A percentile compares a stretch with the other conserved stretches of the same genome.
Conservation (phyloP, 2,113 vertebrate genomes). For the Camelus dromedarius region DNA sequence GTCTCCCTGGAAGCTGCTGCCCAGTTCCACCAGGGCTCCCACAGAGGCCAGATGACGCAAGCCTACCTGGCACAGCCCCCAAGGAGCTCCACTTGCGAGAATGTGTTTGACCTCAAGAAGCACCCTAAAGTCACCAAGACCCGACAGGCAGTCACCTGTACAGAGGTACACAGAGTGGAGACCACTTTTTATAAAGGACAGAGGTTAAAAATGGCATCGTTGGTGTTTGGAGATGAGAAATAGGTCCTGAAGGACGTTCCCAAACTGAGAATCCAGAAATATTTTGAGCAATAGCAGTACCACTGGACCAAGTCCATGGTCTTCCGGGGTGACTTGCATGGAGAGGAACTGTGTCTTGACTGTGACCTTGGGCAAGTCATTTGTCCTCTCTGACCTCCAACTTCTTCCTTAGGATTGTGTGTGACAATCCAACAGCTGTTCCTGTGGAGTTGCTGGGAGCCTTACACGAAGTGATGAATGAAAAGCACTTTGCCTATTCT, state of each 20-base stretch:
- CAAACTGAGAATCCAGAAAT: neutral
- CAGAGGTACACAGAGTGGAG: no score
- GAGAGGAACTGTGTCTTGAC: neutral
- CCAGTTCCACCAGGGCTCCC: fast-evolving
- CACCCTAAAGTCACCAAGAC: neutral
- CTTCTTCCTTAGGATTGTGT: neutral
- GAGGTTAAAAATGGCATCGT: neutral
- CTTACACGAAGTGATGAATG: fast-evolving
- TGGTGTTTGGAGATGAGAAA: neutral
- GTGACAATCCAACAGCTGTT: neutral
- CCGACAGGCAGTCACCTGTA: neutral
- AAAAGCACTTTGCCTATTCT: neutral
- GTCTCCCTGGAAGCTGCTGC: fast-evolving
- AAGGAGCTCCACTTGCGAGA: neutral
- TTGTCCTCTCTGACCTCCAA: neutral
- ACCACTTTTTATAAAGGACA: neutral
- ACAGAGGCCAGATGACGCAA: neutral
- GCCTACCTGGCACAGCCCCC: fast-evolving
- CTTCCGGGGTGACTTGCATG: neutral
- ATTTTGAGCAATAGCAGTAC: neutral
- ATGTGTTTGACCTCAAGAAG: neutral
- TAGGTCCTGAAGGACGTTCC: neutral
- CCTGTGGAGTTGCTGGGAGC: no score
- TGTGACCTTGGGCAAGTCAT: neutral
- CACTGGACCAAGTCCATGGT: neutral